A percentile compares a stretch with the other conserved stretches of the same genome.
Evolutionary conservation across 2,113 vertebrate species (phyloP).

Genomic region (Parotia lawesii): DNA sequence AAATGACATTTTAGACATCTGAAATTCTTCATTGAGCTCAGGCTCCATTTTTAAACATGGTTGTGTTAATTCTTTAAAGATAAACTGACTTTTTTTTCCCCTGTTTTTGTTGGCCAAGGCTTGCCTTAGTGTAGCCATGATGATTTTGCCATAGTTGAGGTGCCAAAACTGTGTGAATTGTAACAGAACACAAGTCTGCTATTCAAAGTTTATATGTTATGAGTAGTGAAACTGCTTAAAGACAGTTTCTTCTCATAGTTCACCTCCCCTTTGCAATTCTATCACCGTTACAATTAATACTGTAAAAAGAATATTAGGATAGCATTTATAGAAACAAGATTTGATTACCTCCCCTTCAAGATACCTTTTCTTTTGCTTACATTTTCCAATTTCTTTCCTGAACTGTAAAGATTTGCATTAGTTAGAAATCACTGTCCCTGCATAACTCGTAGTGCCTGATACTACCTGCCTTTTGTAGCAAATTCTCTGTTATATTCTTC

Average conservation of each 20-base stretch:
- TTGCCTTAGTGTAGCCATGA: background rate
- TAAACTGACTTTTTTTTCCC: background rate
- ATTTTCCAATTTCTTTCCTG: background rate
- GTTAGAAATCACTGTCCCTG: background rate
- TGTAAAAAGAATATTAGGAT: background rate
- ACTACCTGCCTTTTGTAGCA: background rate
- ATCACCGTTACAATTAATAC: background rate
- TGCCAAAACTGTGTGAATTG: background rate
- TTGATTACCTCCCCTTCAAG: background rate
- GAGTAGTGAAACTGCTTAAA: background rate
- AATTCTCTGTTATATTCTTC: background rate
- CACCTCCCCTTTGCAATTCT: background rate
- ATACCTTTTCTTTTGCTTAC: background rate
- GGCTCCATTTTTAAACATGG: background rate
- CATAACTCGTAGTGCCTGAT: background rate
- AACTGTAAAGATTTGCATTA: background rate
- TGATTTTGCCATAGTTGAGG: background rate
- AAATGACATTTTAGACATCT: background rate
- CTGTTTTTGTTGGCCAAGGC: background rate
- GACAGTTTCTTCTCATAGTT: background rate
- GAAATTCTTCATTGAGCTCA: background rate
- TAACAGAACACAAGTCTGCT: background rate
- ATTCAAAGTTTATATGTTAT: background rate
- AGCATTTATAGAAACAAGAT: background rate
- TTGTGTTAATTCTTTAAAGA: background rate